Base-by-base conservation (phyloP, 2,797 vertebrate species). In the Halcyon leucocephala region DNA sequence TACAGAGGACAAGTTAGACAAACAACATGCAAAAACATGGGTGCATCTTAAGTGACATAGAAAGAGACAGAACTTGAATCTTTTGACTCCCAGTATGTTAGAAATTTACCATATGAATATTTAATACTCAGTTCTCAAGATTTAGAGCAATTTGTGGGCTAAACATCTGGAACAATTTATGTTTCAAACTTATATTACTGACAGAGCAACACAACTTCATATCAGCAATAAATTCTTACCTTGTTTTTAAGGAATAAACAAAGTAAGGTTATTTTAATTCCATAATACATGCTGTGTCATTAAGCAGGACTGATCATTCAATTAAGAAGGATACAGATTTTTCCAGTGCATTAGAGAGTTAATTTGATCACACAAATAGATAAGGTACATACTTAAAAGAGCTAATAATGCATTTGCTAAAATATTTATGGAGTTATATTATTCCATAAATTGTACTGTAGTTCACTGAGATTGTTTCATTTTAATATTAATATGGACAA, bases 401-500 rank as follows among this genome's bases (percentile, higher is more conserved):
- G 17, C 26, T 89, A 84, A 82, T 84, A 92, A 82, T 37, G 21
- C 35, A 1, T 90, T 93, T 84, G 22, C 55, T 92, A 60, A 97
- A 97, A 90, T 93, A 96, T 93, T 95, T 93, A 95, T 89, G 29
- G 65, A 51, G 21, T 58, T 41, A 79, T 92, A 95, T 82, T 91
- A 90, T 93, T 95, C 76, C 76, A 90, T 95, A 74, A 91, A 90
- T 88, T 84, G 82, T 62, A 79, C 60, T 28, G 29, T 66, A 88
- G 33, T 72, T 88, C 65, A 82, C 25, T 19, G 24, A 91, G 35
- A 93, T 93, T 26, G 51, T 67, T 74, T 86, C 19, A 65, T 93
- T 92, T 96, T 93, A 88, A 90, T 94, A 93, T 93, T 96, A 86
- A 93, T 88, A 84, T 51, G 46, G 77, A 92, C 65, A 88, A 90